Evolutionary conservation across 2,797 vertebrate species (phyloP).

Genomic region (Thamnophis elegans): DNA sequence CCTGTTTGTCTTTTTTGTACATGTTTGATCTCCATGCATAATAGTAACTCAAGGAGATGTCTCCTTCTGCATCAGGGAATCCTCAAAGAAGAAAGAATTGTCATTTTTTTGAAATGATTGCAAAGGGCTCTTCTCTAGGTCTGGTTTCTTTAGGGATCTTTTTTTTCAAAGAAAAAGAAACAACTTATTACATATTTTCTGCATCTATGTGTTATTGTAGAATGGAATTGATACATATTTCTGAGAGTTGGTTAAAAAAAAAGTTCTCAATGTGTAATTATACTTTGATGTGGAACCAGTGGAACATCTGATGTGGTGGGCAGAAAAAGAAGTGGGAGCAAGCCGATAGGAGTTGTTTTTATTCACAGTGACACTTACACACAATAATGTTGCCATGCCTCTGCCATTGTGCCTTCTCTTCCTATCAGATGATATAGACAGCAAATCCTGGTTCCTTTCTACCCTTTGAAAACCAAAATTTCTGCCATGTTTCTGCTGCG

Average conservation of each 20-base stretch:
- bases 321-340: neutral
- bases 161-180: neutral
- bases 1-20: neutral
- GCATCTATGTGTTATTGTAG: neutral
- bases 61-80: neutral
- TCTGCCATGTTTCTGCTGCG: neutral
- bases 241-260: neutral
- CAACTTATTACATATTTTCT: too few species aligned
- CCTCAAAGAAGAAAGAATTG: neutral
- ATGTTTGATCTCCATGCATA: neutral
- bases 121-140: neutral
- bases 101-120: neutral
- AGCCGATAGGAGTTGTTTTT: neutral
- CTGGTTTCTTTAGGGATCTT: neutral
- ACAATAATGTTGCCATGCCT: neutral
- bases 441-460: neutral
- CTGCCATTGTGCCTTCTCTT: neutral
- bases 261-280: neutral
- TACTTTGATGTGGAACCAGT: neutral
- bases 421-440: neutral
- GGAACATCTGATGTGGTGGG: neutral
- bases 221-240: neutral
- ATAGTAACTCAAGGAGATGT: neutral
- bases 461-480: neutral
- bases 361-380: neutral